phyloP scores from a whole-genome alignment of 1,140 invertebrate genomes.

The Arctopsyche grandis region DNA sequence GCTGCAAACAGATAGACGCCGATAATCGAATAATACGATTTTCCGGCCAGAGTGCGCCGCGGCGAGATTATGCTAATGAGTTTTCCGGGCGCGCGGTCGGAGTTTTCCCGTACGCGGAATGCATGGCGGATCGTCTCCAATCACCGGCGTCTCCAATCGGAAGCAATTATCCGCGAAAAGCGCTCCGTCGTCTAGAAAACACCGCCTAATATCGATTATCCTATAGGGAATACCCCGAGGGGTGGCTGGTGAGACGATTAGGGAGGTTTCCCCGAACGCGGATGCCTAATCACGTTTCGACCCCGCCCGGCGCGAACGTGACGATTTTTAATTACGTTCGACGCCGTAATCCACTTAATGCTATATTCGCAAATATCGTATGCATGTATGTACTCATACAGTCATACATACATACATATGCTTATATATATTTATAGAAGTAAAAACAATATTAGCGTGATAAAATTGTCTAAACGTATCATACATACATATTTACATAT shows the following conservation, averaged over 20 bases:
- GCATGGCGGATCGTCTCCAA: conserved; percentile 1
- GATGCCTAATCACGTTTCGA: conserved; percentile 9
- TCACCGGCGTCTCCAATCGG: conserved; percentile 2
- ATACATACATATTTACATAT: neutral
- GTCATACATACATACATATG: too few species aligned
- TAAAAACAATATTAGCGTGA: too few species aligned
- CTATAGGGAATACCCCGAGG: neutral
- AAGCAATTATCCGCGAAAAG: conserved; percentile 25
- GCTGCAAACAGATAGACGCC: neutral
- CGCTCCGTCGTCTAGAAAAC: conserved; percentile 1
- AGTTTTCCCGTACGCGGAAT: conserved; percentile 4
- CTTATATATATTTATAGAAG: neutral
- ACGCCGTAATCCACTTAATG: too few species aligned
- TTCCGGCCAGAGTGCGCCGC: conserved; percentile 3
- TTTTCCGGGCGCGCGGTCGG: neutral
- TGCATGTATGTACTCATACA: neutral
- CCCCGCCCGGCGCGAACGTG: neutral
- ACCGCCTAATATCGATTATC: conserved; percentile 4
- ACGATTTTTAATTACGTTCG: conserved; percentile 21
- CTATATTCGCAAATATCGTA: too few species aligned
- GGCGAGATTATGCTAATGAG: conserved; percentile 22
- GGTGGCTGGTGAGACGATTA: neutral
- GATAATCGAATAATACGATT: neutral
- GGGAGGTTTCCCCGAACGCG: neutral
- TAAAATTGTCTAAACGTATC: neutral